Evolutionary conservation across 2,888 invertebrate genomes (phyloP), one percentile per base, ranked within the genome.

Genomic region (Perizoma flavofasciatum): DNA sequence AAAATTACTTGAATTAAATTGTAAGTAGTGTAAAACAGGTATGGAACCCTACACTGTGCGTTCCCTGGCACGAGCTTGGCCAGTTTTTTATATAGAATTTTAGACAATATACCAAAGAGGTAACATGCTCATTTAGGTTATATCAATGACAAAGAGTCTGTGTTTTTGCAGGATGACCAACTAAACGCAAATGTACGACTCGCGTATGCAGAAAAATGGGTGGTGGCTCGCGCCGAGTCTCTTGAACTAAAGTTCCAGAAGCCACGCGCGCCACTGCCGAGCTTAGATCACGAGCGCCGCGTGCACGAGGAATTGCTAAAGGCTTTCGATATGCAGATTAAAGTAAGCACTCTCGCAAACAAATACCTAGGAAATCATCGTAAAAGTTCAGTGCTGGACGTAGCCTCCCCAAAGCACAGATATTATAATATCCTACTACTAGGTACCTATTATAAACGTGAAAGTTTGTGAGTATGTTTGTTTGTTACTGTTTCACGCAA

Each of bases 181-280:
- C 59, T 80, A 41, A 92, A 91, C 52, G 79, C 88, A 0, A 82
- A 77, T 44, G 74, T 81, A 4, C 83, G 85, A 3, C 65, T 89
- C 0, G 68, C 75, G 43, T 92, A 89, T 68, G 82, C 84, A 0
- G 88, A 89, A 9, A 86, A 84, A 59, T 91, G 89, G 87, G 63
- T 91, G 32, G 68, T 77, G 32, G 88, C 90, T 0, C 81, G 84
- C 1, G 77, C 77, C 0, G 89, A 91, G 57, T 77, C 85, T 0
- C 48, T 83, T 45, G 86, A 88, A 40, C 64, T 88, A 32, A 73
- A 77, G 32, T 69, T 74, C 55, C 73, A 77, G 45, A 61, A 61
- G 7, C 70, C 77, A 2, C 72, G 78, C 0, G 65, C 70, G 7
- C 72, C 75, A 0, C 61, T 61, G 4, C 86, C 86, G 0, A 74